Base-by-base conservation (phyloP, 2,888 invertebrate species). In the Rhingia campestris region DNA sequence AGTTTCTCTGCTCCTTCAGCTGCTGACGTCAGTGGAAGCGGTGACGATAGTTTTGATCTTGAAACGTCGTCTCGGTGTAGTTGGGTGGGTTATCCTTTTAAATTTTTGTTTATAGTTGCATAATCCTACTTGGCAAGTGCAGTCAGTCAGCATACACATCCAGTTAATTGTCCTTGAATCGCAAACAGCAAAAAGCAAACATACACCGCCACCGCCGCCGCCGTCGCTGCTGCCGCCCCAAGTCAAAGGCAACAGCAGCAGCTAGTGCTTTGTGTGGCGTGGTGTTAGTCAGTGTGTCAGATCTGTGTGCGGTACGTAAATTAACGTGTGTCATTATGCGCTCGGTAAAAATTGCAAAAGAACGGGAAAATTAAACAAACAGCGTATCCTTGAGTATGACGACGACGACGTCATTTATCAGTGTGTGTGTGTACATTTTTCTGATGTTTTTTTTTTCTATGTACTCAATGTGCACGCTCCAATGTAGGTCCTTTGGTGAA, bases 41-140 rank as follows among this genome's bases (percentile, higher is more conserved):
- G 73, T 80, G 84, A 84, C 84, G 84, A 79, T 80, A 84, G 79
- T 66, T 80, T 79, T 80, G 84, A 80, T 84, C 84, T 84, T 84
- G 84, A 80, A 84, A 79, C 69, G 49, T 73, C 45, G 14, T 47
- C 12, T 45, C 41, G 5, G 59, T 35, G 39, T 54, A 45, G 47
- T 53, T 70, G 73, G 59, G 61, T 73, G 61, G 66, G 67, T 82
- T 45, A 22, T 53, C 51, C 56, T 64, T 39, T 33, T n/a, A 10
- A 9, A 4, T 33, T 30, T 45, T 53, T 30, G 37, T 67, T 37
- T 35, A 54, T 43, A 61, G 54, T 84, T 84, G 84, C 84, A 84
- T 84, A 84, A 84, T 84, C 61, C 30, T 61, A 35, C 22, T 64
- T 59, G 35, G 51, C 51, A 63, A 69, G 39, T 74, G 79, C 80